These are phyloP conservation scores for Hylia prasina DNA, from an alignment of 2,113 vertebrate genomes.

Conservation along the genomic window DNA sequence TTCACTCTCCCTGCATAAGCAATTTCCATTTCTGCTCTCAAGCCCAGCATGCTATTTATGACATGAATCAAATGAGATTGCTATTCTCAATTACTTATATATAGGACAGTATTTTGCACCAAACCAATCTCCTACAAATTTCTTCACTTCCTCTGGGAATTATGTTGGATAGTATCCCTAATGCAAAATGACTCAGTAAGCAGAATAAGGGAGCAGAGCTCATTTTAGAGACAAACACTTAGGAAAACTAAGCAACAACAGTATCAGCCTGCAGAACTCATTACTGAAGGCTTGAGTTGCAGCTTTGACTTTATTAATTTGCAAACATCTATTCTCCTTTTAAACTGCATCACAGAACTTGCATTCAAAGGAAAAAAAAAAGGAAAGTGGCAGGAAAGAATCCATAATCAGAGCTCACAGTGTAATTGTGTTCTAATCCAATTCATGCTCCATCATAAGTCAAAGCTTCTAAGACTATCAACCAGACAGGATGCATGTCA, in stretches of 20 bases:
- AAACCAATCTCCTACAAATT: background rate
- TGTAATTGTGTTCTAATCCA: background rate
- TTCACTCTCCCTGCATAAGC: background rate
- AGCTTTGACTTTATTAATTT: background rate
- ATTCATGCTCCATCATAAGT: background rate
- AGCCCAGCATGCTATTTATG: background rate
- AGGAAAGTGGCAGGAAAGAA: background rate
- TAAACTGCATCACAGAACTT: background rate
- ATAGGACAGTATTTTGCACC: background rate
- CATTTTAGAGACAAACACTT: background rate
- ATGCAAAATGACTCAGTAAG: background rate
- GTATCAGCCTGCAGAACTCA: background rate
- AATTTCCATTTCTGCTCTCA: background rate
- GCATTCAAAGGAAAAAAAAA: background rate
- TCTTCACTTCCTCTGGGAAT: constrained; percentile 9
- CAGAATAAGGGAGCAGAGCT: background rate
- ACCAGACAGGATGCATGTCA: background rate
- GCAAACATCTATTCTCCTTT: background rate
- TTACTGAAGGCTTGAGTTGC: background rate
- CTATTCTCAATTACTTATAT: background rate
- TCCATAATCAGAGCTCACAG: background rate
- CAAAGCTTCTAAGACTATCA: background rate
- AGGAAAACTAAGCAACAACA: background rate
- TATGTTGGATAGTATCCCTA: background rate
- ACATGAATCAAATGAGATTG: background rate